Conservation (phyloP, 1,140 invertebrate species). For the Zaprionus ornatus region DNA sequence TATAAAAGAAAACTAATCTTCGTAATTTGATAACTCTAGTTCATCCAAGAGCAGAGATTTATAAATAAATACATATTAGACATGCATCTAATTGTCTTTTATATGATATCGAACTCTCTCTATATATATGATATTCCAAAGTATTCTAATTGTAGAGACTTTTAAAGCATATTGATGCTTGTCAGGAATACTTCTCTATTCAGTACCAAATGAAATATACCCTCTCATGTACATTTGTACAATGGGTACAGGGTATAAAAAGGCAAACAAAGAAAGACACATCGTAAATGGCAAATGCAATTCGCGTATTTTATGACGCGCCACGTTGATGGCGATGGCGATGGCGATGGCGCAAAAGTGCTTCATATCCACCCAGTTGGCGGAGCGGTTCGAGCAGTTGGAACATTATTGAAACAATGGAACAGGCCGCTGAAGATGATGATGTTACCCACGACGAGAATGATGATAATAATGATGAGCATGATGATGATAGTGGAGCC, state of each 20-base stretch:
- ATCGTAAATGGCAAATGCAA: conserved; percentile 83
- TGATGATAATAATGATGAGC: conserved; percentile 13
- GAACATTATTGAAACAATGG: conserved; percentile 53
- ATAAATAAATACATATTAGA: background rate
- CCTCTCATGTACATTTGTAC: background rate
- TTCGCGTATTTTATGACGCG: conserved; percentile 82
- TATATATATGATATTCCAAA: background rate
- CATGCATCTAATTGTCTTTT: background rate
- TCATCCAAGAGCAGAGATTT: too few species aligned
- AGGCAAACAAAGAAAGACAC: conserved; percentile 47
- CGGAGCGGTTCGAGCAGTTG: background rate
- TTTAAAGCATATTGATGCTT: background rate
- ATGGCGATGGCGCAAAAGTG: conserved; percentile 61
- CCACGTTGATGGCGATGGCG: conserved; percentile 68
- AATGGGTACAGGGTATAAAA: conserved; percentile 4
- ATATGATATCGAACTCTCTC: background rate
- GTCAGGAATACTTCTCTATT: background rate
- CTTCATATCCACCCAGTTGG: conserved; percentile 45
- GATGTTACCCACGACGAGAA: background rate
- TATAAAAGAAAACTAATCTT: too few species aligned
- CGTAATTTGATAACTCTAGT: too few species aligned
- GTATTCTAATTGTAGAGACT: background rate
- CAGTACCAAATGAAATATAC: background rate
- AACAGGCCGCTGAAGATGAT: conserved; percentile 28
- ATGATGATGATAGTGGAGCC: conserved; percentile 41